Conservation (phyloP, 1,140 invertebrate genomes). For the Scaptomyza graminum region DNA sequence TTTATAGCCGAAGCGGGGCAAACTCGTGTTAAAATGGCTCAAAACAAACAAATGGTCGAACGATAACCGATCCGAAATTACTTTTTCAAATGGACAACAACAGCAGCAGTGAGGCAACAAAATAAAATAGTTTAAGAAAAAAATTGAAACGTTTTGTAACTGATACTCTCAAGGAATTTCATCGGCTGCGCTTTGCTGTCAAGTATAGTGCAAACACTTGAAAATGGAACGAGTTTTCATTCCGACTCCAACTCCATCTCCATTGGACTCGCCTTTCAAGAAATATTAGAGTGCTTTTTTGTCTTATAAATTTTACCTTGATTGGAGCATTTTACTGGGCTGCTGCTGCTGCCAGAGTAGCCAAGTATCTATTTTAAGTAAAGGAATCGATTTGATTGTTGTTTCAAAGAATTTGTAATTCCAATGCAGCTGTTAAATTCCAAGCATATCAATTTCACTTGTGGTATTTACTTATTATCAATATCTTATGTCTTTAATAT, state of each 20-base stretch:
- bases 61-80: conserved; percentile 66
- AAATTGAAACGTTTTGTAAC: conserved; percentile 78
- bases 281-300: conserved; percentile 31
- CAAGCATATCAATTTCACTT: conserved; percentile 2
- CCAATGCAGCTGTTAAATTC: conserved; percentile 5
- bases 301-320: conserved; percentile 32
- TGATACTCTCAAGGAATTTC: conserved; percentile 64
- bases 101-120: conserved; percentile 61
- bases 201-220: conserved; percentile 50
- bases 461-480: neutral
- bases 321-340: conserved; percentile 33
- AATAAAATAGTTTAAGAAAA: neutral
- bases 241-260: neutral
- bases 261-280: conserved; percentile 6
- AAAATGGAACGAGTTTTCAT: conserved; percentile 45
- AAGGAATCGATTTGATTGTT: conserved; percentile 28
- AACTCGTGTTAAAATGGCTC: conserved; percentile 71
- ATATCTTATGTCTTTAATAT: neutral
- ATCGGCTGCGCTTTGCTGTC: conserved; percentile 52
- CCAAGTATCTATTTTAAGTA: conserved; percentile 10
- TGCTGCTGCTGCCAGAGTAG: conserved; percentile 27
- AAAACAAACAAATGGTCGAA: conserved; percentile 68
- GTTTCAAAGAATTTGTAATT: conserved; percentile 11
- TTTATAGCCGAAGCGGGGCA: conserved; percentile 51
- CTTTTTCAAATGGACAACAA: conserved; percentile 48